These are phyloP conservation scores for Drosophila robusta DNA, from an alignment of 2,888 invertebrate species.

Conservation along the genomic window DNA sequence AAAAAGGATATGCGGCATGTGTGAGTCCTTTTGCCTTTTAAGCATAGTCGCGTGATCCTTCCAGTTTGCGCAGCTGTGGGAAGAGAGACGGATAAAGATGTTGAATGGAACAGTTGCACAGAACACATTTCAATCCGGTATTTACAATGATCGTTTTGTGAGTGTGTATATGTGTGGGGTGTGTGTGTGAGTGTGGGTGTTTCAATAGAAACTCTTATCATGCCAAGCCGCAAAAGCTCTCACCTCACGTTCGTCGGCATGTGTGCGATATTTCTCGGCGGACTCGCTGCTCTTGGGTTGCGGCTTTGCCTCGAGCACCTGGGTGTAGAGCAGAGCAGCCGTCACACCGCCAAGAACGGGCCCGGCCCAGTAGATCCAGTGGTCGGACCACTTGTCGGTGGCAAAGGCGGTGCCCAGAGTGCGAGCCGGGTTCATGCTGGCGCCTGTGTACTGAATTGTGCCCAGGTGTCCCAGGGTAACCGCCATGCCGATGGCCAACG, in stretches of 20 bases:
- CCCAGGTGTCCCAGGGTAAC: slow-evolving; percentile 94
- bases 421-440: slow-evolving; percentile 97
- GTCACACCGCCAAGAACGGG: slow-evolving; percentile 92
- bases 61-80: slow-evolving; percentile 80
- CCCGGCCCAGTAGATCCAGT: slow-evolving; percentile 97
- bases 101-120: slow-evolving; percentile 3
- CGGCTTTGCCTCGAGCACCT: slow-evolving; percentile 79
- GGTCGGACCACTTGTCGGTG: slow-evolving; percentile 90
- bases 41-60: slow-evolving; percentile 73
- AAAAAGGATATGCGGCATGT: not conserved
- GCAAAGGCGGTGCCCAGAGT: slow-evolving; percentile 95
- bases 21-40: slow-evolving; percentile 38
- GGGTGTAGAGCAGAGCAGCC: slow-evolving; percentile 90
- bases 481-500: slow-evolving; percentile 94
- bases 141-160: slow-evolving; percentile 38
- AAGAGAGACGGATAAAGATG: slow-evolving; percentile 19
- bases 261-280: slow-evolving; percentile 84
- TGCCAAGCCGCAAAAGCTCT: slow-evolving; percentile 74
- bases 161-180: slow-evolving; percentile 12
- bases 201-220: slow-evolving; percentile 71
- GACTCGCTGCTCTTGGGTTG: slow-evolving; percentile 70
- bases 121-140: slow-evolving; percentile 12
- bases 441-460: slow-evolving; percentile 93
- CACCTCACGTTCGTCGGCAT: slow-evolving; percentile 89
- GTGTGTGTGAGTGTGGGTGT: slow-evolving; percentile 11